phyloP scores from a whole-genome alignment of 1,140 invertebrate species.

The Orchesella cincta region DNA sequence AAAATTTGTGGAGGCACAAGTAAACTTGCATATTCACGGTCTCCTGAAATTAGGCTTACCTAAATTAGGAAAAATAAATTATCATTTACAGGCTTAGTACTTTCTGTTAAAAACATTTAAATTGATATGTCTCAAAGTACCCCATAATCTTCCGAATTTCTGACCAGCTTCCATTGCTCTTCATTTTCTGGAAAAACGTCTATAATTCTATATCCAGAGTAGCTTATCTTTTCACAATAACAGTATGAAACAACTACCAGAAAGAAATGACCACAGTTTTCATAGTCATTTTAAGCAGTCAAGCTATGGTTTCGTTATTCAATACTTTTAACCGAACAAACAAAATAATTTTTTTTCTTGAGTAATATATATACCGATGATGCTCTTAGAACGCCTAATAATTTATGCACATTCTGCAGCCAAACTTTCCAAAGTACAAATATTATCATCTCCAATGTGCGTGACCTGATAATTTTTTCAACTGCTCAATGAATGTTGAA shows the following conservation, averaged over 20 bases:
- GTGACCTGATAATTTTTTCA: too few relatives aligned
- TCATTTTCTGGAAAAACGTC: neutral
- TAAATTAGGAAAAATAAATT: neutral
- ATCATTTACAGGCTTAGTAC: neutral
- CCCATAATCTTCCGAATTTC: neutral
- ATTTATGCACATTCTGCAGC: neutral
- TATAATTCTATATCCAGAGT: neutral
- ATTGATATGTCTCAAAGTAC: neutral
- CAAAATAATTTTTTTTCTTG: neutral
- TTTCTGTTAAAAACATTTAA: too few relatives aligned
- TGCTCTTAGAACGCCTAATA: too few relatives aligned
- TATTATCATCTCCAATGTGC: too few relatives aligned
- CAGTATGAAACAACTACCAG: neutral
- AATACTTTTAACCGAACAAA: neutral
- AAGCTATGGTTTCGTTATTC: neutral
- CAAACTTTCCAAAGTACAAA: neutral
- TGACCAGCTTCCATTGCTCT: neutral
- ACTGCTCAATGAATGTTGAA: too few relatives aligned
- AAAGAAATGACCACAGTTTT: neutral
- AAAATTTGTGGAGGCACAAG: neutral
- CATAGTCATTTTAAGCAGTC: neutral
- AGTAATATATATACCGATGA: neutral
- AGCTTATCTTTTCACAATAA: neutral
- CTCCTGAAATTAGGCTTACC: neutral
- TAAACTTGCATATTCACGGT: neutral